Evolutionary conservation across 2,888 invertebrate genomes (phyloP).

Genomic region (Sylvicola fuscatus): DNA sequence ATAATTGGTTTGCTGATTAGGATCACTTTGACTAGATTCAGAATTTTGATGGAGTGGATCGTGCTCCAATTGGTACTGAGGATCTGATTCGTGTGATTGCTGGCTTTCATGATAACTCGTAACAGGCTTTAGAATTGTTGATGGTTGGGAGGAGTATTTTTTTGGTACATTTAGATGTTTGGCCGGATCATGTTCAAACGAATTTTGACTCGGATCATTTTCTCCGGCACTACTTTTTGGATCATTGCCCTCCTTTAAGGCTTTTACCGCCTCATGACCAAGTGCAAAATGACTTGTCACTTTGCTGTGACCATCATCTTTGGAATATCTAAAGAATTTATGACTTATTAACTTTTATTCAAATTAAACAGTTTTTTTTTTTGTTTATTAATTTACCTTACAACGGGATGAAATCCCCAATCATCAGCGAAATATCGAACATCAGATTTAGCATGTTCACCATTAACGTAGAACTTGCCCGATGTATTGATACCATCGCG

Average conservation of each 20-base stretch:
- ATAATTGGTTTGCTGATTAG: too few relatives aligned
- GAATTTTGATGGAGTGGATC: too few relatives aligned
- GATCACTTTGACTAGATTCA: too few relatives aligned
- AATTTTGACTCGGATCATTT: too few relatives aligned
- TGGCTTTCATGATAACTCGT: too few relatives aligned
- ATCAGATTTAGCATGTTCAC: constrained; percentile 25
- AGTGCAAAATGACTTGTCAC: constrained; percentile 27
- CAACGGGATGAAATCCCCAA: constrained; percentile 42
- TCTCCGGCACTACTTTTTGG: constrained; percentile 1
- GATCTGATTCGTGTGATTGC: too few relatives aligned
- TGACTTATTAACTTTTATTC: background rate
- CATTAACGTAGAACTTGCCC: constrained; percentile 23
- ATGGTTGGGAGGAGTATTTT: too few relatives aligned
- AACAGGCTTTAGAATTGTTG: too few relatives aligned
- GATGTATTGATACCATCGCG: constrained; percentile 25
- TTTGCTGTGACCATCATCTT: constrained; percentile 26
- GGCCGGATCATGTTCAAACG: too few relatives aligned
- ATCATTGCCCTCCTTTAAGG: constrained; percentile 8
- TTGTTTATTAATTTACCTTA: constrained; percentile 15
- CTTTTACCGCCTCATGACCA: constrained; percentile 28
- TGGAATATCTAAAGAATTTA: constrained; percentile 19
- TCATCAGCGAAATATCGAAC: constrained; percentile 40
- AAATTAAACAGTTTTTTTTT: background rate
- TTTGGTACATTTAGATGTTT: too few relatives aligned
- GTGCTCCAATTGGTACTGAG: too few relatives aligned